Evolutionary conservation across 1,140 invertebrate genomes (phyloP), one percentile per base, ranked within the genome.

Genomic region (Drosophila suzukii): DNA sequence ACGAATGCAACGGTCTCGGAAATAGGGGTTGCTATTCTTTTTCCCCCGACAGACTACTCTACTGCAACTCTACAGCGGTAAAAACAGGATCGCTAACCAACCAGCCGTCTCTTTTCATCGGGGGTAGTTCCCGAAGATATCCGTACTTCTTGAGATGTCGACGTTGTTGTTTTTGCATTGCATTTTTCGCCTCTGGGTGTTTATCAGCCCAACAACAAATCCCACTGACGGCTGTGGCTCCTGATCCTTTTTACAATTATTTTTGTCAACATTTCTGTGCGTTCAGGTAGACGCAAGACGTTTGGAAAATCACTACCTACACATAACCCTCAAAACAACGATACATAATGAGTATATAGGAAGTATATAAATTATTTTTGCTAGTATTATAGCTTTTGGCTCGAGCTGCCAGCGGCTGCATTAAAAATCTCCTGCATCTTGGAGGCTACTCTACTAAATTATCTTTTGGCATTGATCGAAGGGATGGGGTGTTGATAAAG

Each of bases 211-310:
- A 67, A 73, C 54, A 67, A 79, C 60, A 86, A 80, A 81, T 86
- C 78, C 74, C 73, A 63, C n/a, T 36, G 55, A 59, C 75, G 59
- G 46, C 60, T 61, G 57, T 58, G 58, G 61, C 58, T 20, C 61
- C 36, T 68, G 84, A 89, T 89, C 83, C 84, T 71, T 83, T 77
- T 62, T 43, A 83, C 84, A 89, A 80, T 75, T 72, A 89, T 89
- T 89, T 90, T 81, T 81, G 80, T 89, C 84, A 89, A 89, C 84
- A 80, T 70, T 50, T 76, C 13, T 56, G 27, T 27, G 11, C 79
- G 17, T 36, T 32, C 84, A 89, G 84, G 81, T 84, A 89, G 80
- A 57, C 50, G 56, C 66, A 46, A 46, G 46, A 71, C 63, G 34
- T 36, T 32, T 38, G 20, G 62, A 73, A 78, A 82, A 79, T 82